Base-by-base conservation (phyloP, 2,888 invertebrate genomes). In the Neocrepidodera transversa region DNA sequence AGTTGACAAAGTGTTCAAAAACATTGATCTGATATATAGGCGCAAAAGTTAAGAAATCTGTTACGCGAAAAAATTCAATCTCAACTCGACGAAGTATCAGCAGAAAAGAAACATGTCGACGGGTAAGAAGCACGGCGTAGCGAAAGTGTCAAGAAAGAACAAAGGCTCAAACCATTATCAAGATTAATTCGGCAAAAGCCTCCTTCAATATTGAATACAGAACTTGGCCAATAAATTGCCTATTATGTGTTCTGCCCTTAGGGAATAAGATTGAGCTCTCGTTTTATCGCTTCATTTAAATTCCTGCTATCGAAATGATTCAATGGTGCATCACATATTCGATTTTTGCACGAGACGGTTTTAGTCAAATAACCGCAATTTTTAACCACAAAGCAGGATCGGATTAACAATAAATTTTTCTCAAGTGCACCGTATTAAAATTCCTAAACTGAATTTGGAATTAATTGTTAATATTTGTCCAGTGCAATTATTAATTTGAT, bases 81-180 rank as follows among this genome's bases (percentile, higher is more conserved):
- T 38, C 16, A 11, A 13, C 16, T 28, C 53, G 28, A 35, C 43
- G 28, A 53, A 53, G 45, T 53, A 35, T 54, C 35, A 14, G 32
- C 36, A n/a, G 23, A 45, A 45, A 45, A 26, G 45, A 47, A 54
- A 54, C 45, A 54, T 53, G 35, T 54, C 35, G 14, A 20, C 36
- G 8, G 23, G 26, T 26, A 45, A 26, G 45, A 47, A 54, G 47
- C 45, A 54, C 28, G 47, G 45, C 47, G 45, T 36, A 43, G 45
- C 54, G 54, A 54, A 54, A 45, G 36, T 54, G 54, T 54, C 54
- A 54, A 36, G 54, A 54, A 54, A 54, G 54, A 54, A 54, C 45
- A 54, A 47, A 54, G 54, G 26, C 54, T 36, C 14, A 36, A n/a
- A 47, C 54, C 54, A 54, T 54, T 54, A 54, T 54, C 54, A 47